Evolutionary conservation across 92 coral and sea anemone species (phyloP).

Genomic region (Porites divaricata): DNA sequence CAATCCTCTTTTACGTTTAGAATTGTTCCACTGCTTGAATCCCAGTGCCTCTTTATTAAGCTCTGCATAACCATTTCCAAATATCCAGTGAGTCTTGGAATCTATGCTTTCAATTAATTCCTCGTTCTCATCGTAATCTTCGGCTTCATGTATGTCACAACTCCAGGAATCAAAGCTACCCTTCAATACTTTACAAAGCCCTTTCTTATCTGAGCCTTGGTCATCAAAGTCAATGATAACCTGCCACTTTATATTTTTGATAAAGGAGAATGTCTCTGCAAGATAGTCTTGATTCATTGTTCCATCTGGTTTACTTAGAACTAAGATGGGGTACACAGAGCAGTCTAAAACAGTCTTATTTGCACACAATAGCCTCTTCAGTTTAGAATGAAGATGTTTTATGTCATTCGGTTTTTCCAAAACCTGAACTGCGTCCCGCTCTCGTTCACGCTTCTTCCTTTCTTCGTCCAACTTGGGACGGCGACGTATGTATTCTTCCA

Average conservation of each 20-base stretch:
- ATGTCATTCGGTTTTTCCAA: constrained; percentile 5
- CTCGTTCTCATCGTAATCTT: constrained; percentile 32
- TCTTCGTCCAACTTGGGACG: constrained; percentile 43
- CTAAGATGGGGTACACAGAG: constrained; percentile 17
- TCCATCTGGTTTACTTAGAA: constrained; percentile 22
- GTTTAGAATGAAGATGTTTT: constrained; percentile 21
- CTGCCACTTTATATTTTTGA: constrained; percentile 15
- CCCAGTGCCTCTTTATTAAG: constrained; percentile 4
- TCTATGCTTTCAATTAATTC: background rate
- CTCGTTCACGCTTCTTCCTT: constrained; percentile 25
- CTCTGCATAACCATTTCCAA: constrained; percentile 52
- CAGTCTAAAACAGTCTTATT: constrained; percentile 25
- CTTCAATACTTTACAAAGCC: constrained; percentile 40
- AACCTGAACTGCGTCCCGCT: background rate
- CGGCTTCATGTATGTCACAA: constrained; percentile 60
- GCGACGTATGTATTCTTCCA: background rate
- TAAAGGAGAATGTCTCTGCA: background rate
- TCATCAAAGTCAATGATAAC: constrained; percentile 36
- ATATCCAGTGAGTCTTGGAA: constrained; percentile 42
- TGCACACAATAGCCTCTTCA: constrained; percentile 43
- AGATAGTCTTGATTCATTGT: background rate
- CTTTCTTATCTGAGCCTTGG: constrained; percentile 26
- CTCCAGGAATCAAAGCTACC: background rate
- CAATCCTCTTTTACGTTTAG: constrained; percentile 45
- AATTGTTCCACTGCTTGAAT: constrained; percentile 54